A percentile compares a stretch with the other conserved stretches of the same genome.
phyloP scores from a whole-genome alignment of 1,140 invertebrate genomes.

The Pseudoatta argentina region DNA sequence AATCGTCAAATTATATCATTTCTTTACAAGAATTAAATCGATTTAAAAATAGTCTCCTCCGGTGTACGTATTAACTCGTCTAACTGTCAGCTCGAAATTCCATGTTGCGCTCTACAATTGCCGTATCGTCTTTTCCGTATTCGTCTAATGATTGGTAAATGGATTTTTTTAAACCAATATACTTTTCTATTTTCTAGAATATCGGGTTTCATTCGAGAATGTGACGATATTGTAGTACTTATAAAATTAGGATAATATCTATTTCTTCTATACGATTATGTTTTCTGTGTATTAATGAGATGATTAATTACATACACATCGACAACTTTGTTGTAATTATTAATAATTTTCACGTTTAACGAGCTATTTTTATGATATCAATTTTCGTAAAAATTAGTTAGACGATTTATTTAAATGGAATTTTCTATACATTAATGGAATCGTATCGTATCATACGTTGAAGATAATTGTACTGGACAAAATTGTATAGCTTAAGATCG shows the following conservation, averaged over 20 bases:
- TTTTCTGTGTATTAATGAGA: background rate
- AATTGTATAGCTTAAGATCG: too few species aligned
- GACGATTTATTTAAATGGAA: background rate
- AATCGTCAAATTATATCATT: slow-evolving; percentile 22
- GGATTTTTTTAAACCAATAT: background rate
- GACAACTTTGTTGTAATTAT: background rate
- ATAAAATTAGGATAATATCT: background rate
- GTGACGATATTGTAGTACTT: background rate
- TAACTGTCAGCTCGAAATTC: background rate
- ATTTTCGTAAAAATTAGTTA: background rate
- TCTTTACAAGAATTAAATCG: background rate
- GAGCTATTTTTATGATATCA: background rate
- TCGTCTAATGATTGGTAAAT: background rate
- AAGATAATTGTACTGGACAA: background rate
- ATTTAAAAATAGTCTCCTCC: slow-evolving; percentile 5
- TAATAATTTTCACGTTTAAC: background rate
- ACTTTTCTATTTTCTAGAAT: background rate
- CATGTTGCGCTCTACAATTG: background rate
- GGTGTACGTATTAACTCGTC: background rate
- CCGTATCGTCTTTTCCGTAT: background rate
- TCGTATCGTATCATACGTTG: background rate
- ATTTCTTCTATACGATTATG: too few species aligned
- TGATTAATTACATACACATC: background rate
- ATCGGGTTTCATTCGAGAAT: background rate
- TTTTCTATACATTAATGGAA: background rate